Conservation (phyloP, 2,797 vertebrate genomes). For the Takifugu rubripes region DNA sequence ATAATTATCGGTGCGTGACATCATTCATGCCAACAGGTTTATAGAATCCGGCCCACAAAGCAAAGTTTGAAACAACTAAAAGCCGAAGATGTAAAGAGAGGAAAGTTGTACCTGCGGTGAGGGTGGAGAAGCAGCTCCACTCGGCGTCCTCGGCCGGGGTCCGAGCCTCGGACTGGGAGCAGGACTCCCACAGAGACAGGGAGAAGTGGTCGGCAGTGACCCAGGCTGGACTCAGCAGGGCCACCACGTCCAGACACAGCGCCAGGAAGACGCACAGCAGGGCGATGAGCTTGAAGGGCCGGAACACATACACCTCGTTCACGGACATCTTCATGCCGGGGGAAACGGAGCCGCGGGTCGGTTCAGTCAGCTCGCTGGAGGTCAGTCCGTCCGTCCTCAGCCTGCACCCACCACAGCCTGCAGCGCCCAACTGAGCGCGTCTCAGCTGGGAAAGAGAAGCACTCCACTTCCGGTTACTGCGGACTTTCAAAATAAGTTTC, state of each 20-base stretch:
- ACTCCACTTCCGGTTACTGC: neutral
- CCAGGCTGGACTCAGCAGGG: conserved; percentile 82
- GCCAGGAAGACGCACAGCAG: conserved; percentile 80
- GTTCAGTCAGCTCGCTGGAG: conserved; percentile 16
- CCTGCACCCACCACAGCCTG: conserved; percentile 30
- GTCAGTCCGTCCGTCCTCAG: conserved; percentile 19
- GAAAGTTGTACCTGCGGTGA: conserved; percentile 71
- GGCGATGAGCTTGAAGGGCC: conserved; percentile 80
- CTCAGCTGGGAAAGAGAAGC: neutral
- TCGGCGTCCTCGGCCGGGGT: conserved; percentile 20
- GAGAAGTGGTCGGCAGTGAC: conserved; percentile 81
- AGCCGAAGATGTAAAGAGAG: neutral
- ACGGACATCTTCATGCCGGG: conserved; percentile 69
- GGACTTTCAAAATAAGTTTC: neutral
- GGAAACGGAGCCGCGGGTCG: neutral
- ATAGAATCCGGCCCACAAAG: neutral
- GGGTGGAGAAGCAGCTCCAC: conserved; percentile 78
- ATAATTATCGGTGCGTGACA: neutral
- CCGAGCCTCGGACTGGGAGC: conserved; percentile 57
- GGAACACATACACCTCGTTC: conserved; percentile 71
- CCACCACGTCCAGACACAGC: conserved; percentile 76
- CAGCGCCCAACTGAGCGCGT: conserved; percentile 5
- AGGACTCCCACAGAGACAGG: conserved; percentile 81
- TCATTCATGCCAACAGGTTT: too few relatives aligned
- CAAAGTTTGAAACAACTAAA: neutral